Percentiles rank a stretch among this genome's conserved stretches.
These are phyloP conservation scores for Octodonta nipae DNA, from an alignment of 2,888 invertebrate species.

Conservation along the genomic window DNA sequence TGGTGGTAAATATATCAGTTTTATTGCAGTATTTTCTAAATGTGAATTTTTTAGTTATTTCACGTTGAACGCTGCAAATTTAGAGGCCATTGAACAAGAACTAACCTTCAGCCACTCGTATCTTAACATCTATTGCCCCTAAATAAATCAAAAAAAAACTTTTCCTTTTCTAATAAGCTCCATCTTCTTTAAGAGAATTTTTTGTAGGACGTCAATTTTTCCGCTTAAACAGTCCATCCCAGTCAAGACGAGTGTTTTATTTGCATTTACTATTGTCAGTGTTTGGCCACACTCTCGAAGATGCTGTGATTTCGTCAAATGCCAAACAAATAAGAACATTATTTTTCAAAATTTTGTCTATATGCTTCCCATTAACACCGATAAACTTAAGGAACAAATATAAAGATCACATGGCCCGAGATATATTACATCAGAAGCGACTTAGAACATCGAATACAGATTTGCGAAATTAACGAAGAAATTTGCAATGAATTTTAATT, in stretches of 20 bases:
- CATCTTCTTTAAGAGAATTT: too few relatives aligned
- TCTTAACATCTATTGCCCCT: too few relatives aligned
- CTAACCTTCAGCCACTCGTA: too few relatives aligned
- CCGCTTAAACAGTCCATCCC: not conserved
- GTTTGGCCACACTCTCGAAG: too few relatives aligned
- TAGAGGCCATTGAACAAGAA: too few relatives aligned
- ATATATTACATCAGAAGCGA: not conserved
- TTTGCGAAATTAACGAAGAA: not conserved
- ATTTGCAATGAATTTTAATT: not conserved
- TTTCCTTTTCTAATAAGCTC: too few relatives aligned
- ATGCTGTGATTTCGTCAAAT: not conserved
- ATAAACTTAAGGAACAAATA: not conserved
- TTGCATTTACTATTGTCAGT: not conserved
- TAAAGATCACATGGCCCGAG: not conserved
- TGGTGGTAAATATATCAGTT: too few relatives aligned
- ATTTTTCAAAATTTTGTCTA: not conserved
- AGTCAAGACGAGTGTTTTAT: not conserved
- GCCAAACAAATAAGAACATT: not conserved
- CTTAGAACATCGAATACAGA: not conserved
- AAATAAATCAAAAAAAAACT: too few relatives aligned
- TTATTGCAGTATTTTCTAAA: too few relatives aligned
- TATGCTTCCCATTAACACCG: not conserved
- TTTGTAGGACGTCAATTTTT: too few relatives aligned
- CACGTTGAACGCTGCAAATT: too few relatives aligned
- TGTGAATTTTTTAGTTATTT: too few relatives aligned